These are phyloP conservation scores for Catharus fuscescens DNA, from an alignment of 2,113 vertebrate species.

Conservation along the genomic window DNA sequence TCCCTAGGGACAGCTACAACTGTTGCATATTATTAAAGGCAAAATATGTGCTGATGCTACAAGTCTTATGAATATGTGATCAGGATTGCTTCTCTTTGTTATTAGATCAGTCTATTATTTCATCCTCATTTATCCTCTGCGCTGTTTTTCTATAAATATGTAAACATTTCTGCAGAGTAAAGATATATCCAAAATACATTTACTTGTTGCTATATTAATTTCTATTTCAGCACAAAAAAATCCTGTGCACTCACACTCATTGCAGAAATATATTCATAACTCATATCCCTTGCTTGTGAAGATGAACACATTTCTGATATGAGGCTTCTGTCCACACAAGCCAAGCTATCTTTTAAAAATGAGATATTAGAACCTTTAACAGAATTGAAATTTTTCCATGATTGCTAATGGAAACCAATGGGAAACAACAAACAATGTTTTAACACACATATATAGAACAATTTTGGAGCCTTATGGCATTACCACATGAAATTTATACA, in stretches of 20 bases:
- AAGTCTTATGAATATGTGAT: background rate
- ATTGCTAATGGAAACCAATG: constrained; percentile 30
- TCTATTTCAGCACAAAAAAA: constrained; percentile 30
- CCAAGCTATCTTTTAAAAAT: constrained; percentile 44
- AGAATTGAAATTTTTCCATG: constrained; percentile 27
- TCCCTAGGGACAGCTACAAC: background rate
- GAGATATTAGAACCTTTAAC: constrained; percentile 32
- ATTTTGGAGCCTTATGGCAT: background rate
- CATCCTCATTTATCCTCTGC: background rate
- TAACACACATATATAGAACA: background rate
- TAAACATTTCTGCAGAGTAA: background rate
- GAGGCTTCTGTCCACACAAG: constrained; percentile 5
- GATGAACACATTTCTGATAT: background rate
- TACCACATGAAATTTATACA: background rate
- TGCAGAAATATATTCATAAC: background rate
- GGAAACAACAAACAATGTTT: constrained; percentile 32
- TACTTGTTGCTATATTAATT: background rate
- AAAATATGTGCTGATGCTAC: background rate
- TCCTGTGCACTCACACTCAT: background rate
- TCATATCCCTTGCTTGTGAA: background rate
- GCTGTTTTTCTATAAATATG: background rate
- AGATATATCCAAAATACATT: background rate
- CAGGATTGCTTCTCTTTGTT: background rate
- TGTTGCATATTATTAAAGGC: background rate
- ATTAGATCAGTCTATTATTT: background rate